Evolutionary conservation across 2,113 vertebrate species (phyloP).

Genomic region (Labrus mixtus): DNA sequence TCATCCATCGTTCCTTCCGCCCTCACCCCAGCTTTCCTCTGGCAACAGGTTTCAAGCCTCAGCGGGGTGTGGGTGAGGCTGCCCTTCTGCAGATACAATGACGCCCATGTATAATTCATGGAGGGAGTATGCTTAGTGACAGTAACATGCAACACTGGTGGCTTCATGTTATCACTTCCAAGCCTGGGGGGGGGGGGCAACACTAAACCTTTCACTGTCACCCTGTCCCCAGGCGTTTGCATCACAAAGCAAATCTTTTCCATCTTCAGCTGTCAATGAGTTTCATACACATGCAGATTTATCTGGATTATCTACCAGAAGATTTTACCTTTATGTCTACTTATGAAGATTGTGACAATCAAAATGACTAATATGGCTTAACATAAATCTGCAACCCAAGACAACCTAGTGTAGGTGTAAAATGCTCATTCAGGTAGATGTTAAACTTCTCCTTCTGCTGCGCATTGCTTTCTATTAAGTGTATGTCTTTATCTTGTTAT

Average conservation of each 20-base stretch:
- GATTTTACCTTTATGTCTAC: neutral
- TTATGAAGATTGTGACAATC: neutral
- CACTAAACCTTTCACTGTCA: neutral
- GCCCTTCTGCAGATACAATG: conserved; percentile 18
- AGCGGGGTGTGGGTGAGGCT: neutral
- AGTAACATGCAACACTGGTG: conserved; percentile 3
- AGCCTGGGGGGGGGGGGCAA: neutral
- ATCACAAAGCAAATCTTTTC: neutral
- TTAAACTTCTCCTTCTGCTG: neutral
- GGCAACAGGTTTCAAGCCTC: conserved; percentile 32
- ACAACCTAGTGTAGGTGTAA: neutral
- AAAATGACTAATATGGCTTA: neutral
- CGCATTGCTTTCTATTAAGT: neutral
- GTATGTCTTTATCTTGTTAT: neutral
- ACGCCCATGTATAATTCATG: conserved; percentile 39
- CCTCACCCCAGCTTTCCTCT: neutral
- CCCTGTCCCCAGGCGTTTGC: neutral
- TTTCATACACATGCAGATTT: neutral
- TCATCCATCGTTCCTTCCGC: conserved; percentile 12
- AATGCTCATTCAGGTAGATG: neutral
- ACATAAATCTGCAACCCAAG: neutral
- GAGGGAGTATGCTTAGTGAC: neutral
- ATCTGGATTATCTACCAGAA: neutral
- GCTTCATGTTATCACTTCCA: neutral
- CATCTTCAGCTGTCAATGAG: neutral